Conservation (phyloP, 2,797 vertebrate genomes). For the Eleutherodactylus coqui region DNA sequence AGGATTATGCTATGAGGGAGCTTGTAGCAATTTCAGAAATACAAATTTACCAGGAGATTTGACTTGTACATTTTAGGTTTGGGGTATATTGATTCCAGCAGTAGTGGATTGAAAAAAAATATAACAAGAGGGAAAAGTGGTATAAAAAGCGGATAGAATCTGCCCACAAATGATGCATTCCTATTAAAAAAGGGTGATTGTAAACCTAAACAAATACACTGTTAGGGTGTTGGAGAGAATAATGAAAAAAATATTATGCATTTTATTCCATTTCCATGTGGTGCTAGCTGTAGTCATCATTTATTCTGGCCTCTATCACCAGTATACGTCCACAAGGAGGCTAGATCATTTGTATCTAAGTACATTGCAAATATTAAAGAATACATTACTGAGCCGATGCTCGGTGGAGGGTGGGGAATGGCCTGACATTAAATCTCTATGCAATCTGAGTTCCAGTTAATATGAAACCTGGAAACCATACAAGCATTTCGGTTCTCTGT, state of each 20-base stretch:
- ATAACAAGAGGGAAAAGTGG: not conserved
- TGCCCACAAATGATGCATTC: conserved; percentile 19
- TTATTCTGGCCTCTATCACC: conserved; percentile 24
- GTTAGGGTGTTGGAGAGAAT: conserved; percentile 23
- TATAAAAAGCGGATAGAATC: conserved; percentile 1
- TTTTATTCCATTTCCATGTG: conserved; percentile 45
- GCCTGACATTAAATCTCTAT: conserved; percentile 57
- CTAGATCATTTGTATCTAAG: conserved; percentile 60
- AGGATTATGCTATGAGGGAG: conserved; percentile 56
- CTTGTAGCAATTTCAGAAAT: conserved; percentile 64
- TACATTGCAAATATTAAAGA: conserved; percentile 57
- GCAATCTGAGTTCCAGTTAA: conserved; percentile 55
- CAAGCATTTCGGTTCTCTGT: conserved; percentile 46
- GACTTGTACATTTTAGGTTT: conserved; percentile 66
- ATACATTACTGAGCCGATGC: conserved; percentile 34
- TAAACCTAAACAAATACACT: conserved; percentile 27
- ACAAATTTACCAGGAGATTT: conserved; percentile 60
- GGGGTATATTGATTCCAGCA: conserved; percentile 66
- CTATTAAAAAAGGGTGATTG: conserved; percentile 37
- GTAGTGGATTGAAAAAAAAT: conserved; percentile 46
- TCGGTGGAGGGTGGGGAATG: conserved; percentile 42
- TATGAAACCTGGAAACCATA: conserved; percentile 45
- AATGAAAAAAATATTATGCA: conserved; percentile 33
- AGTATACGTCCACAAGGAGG: conserved; percentile 21
- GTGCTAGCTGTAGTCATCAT: conserved; percentile 26